Evolutionary conservation across 2,797 vertebrate genomes (phyloP).

Genomic region (Intellagama lesueurii): DNA sequence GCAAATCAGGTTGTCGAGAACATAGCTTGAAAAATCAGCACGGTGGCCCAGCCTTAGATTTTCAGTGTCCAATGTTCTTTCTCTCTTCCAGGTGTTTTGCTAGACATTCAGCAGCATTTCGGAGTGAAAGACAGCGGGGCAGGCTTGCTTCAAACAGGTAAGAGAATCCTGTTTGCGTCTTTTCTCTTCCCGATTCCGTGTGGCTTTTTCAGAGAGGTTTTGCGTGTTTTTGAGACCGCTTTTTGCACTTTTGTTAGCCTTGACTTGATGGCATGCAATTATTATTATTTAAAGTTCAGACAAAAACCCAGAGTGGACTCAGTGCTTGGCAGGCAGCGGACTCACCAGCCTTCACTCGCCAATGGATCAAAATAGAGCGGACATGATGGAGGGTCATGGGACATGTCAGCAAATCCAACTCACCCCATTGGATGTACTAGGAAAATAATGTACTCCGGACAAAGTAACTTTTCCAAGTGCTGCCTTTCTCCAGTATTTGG

Average conservation of each 20-base stretch:
- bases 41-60: not conserved
- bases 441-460: too few species aligned
- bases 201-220: not conserved
- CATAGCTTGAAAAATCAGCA: not conserved
- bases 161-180: constrained; percentile 43
- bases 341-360: too few species aligned
- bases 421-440: too few species aligned
- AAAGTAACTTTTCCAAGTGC: too few species aligned
- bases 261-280: too few species aligned
- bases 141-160: constrained; percentile 96
- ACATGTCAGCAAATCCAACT: too few species aligned
- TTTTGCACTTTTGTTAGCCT: not conserved
- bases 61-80: constrained; percentile 5
- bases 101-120: constrained; percentile 95
- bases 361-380: too few species aligned
- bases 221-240: not conserved
- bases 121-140: constrained; percentile 87
- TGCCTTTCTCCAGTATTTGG: too few species aligned
- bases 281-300: too few species aligned
- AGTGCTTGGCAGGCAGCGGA: too few species aligned
- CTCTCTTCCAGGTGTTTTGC: constrained; percentile 86
- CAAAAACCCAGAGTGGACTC: too few species aligned
- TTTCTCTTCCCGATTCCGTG: not conserved
- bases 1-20: not conserved
- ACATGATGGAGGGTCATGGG: too few species aligned